A percentile compares a stretch with the other conserved stretches of the same genome.
Evolutionary conservation across 2,797 vertebrate genomes (phyloP).

Genomic region (Nothura maculosa): DNA sequence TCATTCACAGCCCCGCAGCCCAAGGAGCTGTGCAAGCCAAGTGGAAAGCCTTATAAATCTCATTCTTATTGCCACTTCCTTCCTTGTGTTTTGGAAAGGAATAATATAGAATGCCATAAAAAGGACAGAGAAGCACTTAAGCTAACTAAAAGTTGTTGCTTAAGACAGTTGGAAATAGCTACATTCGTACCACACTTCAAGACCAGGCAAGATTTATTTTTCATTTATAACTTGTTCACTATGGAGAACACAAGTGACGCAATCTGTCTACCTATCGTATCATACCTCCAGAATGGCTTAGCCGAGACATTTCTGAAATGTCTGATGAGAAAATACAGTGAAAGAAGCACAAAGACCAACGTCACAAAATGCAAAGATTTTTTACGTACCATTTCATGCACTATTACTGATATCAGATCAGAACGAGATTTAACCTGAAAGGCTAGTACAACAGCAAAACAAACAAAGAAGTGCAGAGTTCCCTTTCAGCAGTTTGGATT

Average conservation of each 20-base stretch:
- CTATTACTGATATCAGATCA: neutral
- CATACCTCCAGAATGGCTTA: conserved; percentile 41
- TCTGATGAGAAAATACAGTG: conserved; percentile 27
- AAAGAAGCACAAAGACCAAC: neutral
- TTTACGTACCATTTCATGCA: neutral
- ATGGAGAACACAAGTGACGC: neutral
- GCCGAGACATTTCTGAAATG: conserved; percentile 39
- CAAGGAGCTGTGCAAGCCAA: neutral
- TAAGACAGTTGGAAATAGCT: neutral
- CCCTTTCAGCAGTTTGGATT: neutral
- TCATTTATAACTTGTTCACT: conserved; percentile 14
- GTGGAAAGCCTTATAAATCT: neutral
- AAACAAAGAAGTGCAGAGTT: neutral
- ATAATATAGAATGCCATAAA: neutral
- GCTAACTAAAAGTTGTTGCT: neutral
- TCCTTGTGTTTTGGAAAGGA: neutral
- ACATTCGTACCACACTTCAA: neutral
- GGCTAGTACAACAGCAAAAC: neutral
- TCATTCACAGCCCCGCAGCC: neutral
- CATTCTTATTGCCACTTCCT: neutral
- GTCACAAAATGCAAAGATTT: neutral
- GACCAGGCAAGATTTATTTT: neutral
- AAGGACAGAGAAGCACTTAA: neutral
- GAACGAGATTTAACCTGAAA: conserved; percentile 22
- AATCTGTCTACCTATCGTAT: conserved; percentile 12